Base-by-base conservation (phyloP, 2,888 invertebrate species). In the Clanis bilineata region DNA sequence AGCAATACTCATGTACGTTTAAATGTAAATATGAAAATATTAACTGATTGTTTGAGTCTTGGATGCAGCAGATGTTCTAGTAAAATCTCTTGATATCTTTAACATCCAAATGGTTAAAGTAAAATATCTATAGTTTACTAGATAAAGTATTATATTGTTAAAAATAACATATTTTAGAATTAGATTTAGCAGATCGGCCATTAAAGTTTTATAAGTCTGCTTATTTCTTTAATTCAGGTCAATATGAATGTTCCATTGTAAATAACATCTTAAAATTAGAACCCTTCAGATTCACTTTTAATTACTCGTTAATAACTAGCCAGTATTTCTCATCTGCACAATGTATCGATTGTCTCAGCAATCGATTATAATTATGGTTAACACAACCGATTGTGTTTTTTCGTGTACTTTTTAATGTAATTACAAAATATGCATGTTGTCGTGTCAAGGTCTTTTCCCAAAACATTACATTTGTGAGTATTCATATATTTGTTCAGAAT, bases 21-120 rank as follows among this genome's bases (percentile, higher is more conserved):
- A 18, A 32, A 73, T 86, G 86, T 86, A 86, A 82, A 86, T 86
- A 86, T 74, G 28, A 15, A 32, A 32, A 28, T 23, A 44, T 28
- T 32, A 51, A 51, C 47, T 15, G 18, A 44, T 18, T 43, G 18
- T 32, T n/a, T 22, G 10, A 38, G 22, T 23, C 23, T 58, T 23
- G 6, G n/a, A 51, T 51, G 10, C 1, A 6, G 12, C 6, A 23
- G n/a, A 23, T 10, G n/a, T 23, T 32, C 9, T 5, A 32, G 32
- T 23, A 23, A 45, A 45, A 23, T 45, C n/a, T 45, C 12, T 25
- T 45, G 45, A 23, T 47, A 47, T 28, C 7, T 47, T 25, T 25
- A 28, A 15, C 15, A 51, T 18, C 10, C 51, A 51, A 10, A 21
- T 18, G 1, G 9, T 32, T 18, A 18, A 3, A 18, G 18, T 7